phyloP scores from a whole-genome alignment of 2,888 invertebrate genomes.

The Xestoiulus laeticollis region DNA sequence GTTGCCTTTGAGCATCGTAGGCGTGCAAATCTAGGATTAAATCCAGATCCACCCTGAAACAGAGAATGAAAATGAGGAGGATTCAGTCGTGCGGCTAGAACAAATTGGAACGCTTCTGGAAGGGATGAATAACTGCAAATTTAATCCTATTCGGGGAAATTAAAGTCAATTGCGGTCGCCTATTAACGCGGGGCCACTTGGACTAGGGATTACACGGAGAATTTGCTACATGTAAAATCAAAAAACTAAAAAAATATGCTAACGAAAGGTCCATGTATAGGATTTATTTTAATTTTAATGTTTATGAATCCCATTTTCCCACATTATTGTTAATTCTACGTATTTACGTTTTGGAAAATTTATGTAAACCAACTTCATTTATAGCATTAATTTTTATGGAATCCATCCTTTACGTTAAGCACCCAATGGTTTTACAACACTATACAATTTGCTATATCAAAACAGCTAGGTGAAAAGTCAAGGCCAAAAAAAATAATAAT shows the following conservation, averaged over 20 bases:
- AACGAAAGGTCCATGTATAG: background rate
- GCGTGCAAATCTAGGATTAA: constrained; percentile 53
- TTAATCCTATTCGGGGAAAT: background rate
- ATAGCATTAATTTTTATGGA: too few relatives aligned
- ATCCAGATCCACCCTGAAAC: constrained; percentile 47
- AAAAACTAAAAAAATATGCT: background rate
- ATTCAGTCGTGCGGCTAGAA: background rate
- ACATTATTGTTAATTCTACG: too few relatives aligned
- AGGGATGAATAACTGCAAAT: background rate
- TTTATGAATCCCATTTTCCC: background rate
- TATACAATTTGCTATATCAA: too few relatives aligned
- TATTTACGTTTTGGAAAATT: too few relatives aligned
- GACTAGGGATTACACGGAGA: background rate
- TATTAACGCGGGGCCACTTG: background rate
- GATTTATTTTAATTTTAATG: background rate
- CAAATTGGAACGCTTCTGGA: background rate
- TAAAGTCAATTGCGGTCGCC: background rate
- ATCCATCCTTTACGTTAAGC: too few relatives aligned
- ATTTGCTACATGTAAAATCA: background rate
- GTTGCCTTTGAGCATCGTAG: constrained; percentile 48
- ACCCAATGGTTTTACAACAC: too few relatives aligned
- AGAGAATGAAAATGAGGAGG: constrained; percentile 18
- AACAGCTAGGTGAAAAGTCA: too few relatives aligned
- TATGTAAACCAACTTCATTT: too few relatives aligned
- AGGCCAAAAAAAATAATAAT: too few relatives aligned